A percentile compares a stretch with the other conserved stretches of the same genome.
Evolutionary conservation across 2,797 vertebrate species (phyloP).

Genomic region (Micromesistius poutassou): DNA sequence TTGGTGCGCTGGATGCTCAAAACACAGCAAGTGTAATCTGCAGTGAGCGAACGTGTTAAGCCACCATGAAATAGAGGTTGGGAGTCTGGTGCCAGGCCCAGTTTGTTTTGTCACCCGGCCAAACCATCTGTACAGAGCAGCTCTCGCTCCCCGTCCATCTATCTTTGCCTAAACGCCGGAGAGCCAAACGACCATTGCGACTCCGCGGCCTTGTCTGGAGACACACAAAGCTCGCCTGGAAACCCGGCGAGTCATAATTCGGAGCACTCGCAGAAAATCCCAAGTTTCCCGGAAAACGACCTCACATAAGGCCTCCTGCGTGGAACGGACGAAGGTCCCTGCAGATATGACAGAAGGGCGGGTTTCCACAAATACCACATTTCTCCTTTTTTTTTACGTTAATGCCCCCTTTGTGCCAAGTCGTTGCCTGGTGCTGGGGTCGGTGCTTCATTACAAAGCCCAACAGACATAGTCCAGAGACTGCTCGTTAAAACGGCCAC

Average conservation of each 20-base stretch:
- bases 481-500: slow-evolving; percentile 67
- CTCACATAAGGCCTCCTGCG: neutral
- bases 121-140: slow-evolving; percentile 74
- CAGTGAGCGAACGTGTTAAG: slow-evolving; percentile 74
- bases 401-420: slow-evolving; percentile 10
- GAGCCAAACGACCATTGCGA: slow-evolving; percentile 45
- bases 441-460: slow-evolving; percentile 40
- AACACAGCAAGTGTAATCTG: slow-evolving; percentile 66
- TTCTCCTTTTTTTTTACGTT: neutral
- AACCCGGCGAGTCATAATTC: neutral
- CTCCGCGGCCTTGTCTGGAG: slow-evolving; percentile 47
- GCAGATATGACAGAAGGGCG: slow-evolving; percentile 14
- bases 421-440: slow-evolving; percentile 39
- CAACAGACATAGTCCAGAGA: slow-evolving; percentile 51
- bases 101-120: slow-evolving; percentile 77
- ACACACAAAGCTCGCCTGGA: neutral
- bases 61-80: slow-evolving; percentile 79
- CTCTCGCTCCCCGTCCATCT: slow-evolving; percentile 59
- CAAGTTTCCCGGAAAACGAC: neutral
- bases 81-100: slow-evolving; percentile 71
- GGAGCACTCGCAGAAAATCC: neutral
- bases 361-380: slow-evolving; percentile 27
- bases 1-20: slow-evolving; percentile 34
- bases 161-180: slow-evolving; percentile 61
- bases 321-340: slow-evolving; percentile 29